Percentiles rank a stretch among this genome's conserved stretches.
Conservation (phyloP, 1,140 invertebrate species). For the Cepaea nemoralis region DNA sequence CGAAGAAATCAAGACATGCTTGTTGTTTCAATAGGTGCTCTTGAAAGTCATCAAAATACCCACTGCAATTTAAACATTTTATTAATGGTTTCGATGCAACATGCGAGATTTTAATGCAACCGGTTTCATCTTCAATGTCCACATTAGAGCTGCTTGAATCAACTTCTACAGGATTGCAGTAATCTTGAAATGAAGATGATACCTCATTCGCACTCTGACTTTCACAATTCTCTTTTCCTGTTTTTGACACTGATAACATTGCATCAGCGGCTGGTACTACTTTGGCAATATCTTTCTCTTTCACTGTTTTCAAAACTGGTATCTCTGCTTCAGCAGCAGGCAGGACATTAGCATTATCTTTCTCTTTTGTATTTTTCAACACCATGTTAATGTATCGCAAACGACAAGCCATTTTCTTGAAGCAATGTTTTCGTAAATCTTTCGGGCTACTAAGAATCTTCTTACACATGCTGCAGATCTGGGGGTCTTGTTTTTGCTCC, state of each 20-base stretch:
- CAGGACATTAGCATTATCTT: background rate
- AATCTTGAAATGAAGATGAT: background rate
- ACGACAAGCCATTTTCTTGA: slow-evolving; percentile 25
- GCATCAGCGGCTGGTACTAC: background rate
- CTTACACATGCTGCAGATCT: slow-evolving; percentile 19
- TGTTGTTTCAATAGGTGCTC: background rate
- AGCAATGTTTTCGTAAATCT: slow-evolving; percentile 30
- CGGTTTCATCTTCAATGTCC: background rate
- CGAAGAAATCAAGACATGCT: slow-evolving; percentile 1
- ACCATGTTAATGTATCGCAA: slow-evolving; percentile 23
- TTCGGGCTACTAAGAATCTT: background rate
- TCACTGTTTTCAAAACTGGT: no score
- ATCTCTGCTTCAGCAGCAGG: no score
- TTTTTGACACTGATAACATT: background rate
- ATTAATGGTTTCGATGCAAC: background rate
- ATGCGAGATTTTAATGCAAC: background rate
- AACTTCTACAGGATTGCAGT: background rate
- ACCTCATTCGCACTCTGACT: background rate
- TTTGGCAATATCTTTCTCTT: no score
- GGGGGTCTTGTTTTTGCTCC: slow-evolving; percentile 4
- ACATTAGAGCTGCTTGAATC: background rate
- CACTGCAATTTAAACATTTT: background rate
- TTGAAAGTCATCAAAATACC: background rate
- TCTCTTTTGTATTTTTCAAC: background rate
- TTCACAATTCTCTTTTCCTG: background rate